Base-by-base conservation (phyloP, 2,888 invertebrate species). In the Aethes cnicana region DNA sequence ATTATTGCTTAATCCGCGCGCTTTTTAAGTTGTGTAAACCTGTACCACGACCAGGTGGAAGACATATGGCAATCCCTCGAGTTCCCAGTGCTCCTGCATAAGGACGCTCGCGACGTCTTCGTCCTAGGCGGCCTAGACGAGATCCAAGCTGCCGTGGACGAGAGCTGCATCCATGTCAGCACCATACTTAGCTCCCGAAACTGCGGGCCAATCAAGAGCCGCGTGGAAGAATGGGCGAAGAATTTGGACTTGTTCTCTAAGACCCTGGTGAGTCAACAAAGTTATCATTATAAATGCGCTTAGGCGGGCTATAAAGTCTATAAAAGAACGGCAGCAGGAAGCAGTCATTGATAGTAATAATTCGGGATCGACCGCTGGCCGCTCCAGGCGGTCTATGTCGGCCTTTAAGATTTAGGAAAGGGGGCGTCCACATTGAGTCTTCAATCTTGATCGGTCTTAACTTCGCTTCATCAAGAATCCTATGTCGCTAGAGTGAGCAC, bases 151-250 rank as follows among this genome's bases (percentile, higher is more conserved):
- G 90, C 94, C 1, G 77, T 96, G 2, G 97, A 97, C 69, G 97
- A 97, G 72, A 95, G 95, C 65, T 95, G 94, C 74, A 96, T 97
- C 44, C 95, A 95, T 69, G 91, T 97, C 26, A 93, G 94, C 62
- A 97, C 97, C 0, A 96, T 98, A 37, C 92, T 95, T 0, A 96
- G 96, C 65, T 97, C 97, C 0, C 91, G 95, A 37, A 94, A 95
- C 78, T 95, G 96, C 8, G 96, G 94, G 0, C 96, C 96, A 0
- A 96, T 98, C 53, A 95, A 94, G 69, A 75, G 92, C 12, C 87
- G 94, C 43, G 96, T 97, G 0, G 95, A 96, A 33, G 95, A 96
- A 56, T 97, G 97, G 97, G 87, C 91, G 0, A 91, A 85, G 54
- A 92, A 93, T 55, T 82, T 96, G 58, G 95, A 97, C 8, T 81